A percentile compares a stretch with the other conserved stretches of the same genome.
Evolutionary conservation across 2,888 invertebrate species (phyloP).

Genomic region (Lasioglossum pauxillum): DNA sequence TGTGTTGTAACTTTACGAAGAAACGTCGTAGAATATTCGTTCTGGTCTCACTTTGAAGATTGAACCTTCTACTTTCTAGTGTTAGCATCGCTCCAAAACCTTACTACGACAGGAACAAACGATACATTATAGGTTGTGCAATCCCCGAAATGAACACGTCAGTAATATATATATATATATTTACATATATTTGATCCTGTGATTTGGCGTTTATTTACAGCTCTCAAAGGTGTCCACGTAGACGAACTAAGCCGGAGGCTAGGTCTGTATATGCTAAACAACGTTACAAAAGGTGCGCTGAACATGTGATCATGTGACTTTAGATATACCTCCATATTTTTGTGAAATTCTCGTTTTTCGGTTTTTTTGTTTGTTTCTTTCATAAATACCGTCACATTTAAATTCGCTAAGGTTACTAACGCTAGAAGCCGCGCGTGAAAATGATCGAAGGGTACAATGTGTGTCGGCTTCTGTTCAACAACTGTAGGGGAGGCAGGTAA

Average conservation of each 20-base stretch:
- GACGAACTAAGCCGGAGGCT: slow-evolving; percentile 12
- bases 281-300: slow-evolving; percentile 22
- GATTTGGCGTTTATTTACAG: slow-evolving; percentile 29
- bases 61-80: background rate
- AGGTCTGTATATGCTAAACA: slow-evolving; percentile 4
- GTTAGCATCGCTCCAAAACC: background rate
- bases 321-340: background rate
- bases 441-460: background rate
- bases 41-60: background rate
- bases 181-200: background rate
- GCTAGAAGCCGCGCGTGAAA: background rate
- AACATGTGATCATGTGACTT: slow-evolving; percentile 2
- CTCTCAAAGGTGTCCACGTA: slow-evolving; percentile 6
- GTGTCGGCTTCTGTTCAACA: background rate
- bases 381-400: slow-evolving; percentile 12
- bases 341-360: background rate
- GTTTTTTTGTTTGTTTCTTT: background rate
- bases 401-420: slow-evolving; percentile 26
- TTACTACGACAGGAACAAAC: background rate
- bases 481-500: background rate
- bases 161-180: background rate
- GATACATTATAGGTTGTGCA: background rate
- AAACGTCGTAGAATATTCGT: background rate
- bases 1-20: background rate
- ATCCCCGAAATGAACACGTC: background rate